These are phyloP conservation scores for Rhagium mordax DNA, from an alignment of 2,888 invertebrate species.

Conservation along the genomic window DNA sequence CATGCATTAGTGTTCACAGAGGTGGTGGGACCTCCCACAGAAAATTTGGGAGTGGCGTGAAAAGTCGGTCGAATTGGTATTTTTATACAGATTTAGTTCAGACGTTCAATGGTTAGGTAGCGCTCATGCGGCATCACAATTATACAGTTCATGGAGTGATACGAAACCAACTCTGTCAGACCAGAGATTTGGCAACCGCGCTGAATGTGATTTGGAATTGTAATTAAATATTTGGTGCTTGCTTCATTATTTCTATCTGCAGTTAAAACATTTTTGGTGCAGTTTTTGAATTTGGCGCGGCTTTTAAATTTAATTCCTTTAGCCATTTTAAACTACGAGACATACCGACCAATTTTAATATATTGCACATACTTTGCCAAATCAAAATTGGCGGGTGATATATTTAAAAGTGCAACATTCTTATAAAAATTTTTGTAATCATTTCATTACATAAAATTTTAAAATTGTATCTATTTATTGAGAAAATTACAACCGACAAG, in stretches of 20 bases:
- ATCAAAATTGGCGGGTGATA: not conserved
- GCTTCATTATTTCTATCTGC: not conserved
- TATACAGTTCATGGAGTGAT: constrained; percentile 7
- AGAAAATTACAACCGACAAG: too few species aligned
- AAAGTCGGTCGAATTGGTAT: constrained; percentile 10
- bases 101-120: not conserved
- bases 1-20: constrained; percentile 1
- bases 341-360: not conserved
- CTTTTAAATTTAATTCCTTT: not conserved
- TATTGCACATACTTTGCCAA: not conserved
- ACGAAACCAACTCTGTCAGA: constrained; percentile 4
- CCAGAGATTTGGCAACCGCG: constrained; percentile 6
- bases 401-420: not conserved
- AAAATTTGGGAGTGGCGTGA: constrained; percentile 13
- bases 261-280: not conserved
- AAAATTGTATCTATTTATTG: too few species aligned
- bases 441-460: too few species aligned
- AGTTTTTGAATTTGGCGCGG: not conserved
- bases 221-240: constrained; percentile 2
- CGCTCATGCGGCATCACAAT: constrained; percentile 3
- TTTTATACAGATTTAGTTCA: not conserved
- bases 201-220: constrained; percentile 8
- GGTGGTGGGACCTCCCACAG: not conserved
- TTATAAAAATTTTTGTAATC: too few species aligned
- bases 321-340: not conserved